Conservation (phyloP, 2,113 vertebrate genomes). For the Nettapus auritus region DNA sequence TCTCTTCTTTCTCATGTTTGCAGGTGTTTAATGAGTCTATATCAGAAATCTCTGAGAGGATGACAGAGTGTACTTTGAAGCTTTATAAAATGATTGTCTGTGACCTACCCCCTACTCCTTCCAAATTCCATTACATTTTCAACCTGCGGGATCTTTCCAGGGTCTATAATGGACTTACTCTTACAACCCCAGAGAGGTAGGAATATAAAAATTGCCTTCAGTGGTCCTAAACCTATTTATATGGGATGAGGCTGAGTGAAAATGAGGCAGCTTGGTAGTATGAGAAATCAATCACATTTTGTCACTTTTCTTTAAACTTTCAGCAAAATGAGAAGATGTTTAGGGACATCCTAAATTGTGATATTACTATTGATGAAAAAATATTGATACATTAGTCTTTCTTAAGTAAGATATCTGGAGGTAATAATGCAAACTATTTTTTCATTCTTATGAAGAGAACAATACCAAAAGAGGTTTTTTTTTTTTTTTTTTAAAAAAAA, state of each 20-base stretch:
- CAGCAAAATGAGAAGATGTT: not conserved
- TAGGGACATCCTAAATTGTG: not conserved
- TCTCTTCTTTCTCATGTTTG: constrained; percentile 1
- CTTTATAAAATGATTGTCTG: constrained; percentile 87
- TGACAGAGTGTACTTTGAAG: constrained; percentile 88
- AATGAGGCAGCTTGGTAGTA: not conserved
- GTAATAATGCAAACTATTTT: not conserved
- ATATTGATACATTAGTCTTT: not conserved
- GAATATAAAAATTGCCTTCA: not conserved
- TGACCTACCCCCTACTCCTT: constrained; percentile 93
- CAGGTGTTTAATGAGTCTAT: constrained; percentile 86
- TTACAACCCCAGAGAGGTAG: constrained; percentile 89
- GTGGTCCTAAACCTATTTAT: not conserved
- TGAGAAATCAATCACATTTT: not conserved
- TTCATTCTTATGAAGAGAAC: not conserved
- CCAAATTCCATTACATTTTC: constrained; percentile 98
- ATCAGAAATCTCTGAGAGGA: constrained; percentile 77
- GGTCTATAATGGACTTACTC: constrained; percentile 87
- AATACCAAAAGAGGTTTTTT: not conserved
- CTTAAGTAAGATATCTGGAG: not conserved
- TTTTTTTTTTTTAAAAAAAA: not conserved
- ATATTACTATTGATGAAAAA: not conserved
- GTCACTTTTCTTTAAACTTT: not conserved
- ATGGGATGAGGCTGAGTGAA: not conserved
- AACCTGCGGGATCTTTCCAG: constrained; percentile 94